These are phyloP conservation scores for Glaucomys volans DNA, from an alignment of 2,113 vertebrate genomes.

Conservation along the genomic window DNA sequence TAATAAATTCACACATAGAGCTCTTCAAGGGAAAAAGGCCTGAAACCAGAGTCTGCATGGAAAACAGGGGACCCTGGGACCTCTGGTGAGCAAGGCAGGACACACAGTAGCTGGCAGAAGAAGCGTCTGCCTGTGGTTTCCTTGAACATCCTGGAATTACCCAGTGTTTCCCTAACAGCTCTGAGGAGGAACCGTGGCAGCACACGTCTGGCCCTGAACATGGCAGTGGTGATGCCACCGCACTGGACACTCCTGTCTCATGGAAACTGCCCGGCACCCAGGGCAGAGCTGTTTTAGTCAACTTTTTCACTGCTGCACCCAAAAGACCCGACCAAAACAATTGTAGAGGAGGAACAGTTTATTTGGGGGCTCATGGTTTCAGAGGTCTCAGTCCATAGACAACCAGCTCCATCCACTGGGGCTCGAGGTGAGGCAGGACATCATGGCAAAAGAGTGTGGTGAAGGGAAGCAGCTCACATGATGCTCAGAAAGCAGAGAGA, in stretches of 20 bases:
- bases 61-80: background rate
- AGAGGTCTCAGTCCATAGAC: too few species aligned
- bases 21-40: background rate
- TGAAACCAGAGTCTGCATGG: background rate
- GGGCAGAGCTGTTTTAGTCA: background rate
- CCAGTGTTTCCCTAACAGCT: background rate
- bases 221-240: accelerated
- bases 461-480: too few species aligned
- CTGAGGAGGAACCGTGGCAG: background rate
- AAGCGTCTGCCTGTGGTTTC: background rate
- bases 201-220: accelerated
- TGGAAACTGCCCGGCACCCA: too few species aligned
- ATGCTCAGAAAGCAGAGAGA: too few species aligned
- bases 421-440: too few species aligned
- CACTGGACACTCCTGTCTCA: accelerated
- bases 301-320: too few species aligned
- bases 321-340: background rate
- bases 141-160: background rate
- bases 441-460: too few species aligned
- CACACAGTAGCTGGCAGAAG: background rate
- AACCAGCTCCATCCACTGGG: too few species aligned
- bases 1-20: background rate
- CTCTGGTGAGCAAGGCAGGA: background rate
- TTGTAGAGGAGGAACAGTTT: too few species aligned
- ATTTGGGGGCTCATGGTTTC: too few species aligned